Conservation (phyloP, 1,140 invertebrate species). For the Anastrepha ludens region DNA sequence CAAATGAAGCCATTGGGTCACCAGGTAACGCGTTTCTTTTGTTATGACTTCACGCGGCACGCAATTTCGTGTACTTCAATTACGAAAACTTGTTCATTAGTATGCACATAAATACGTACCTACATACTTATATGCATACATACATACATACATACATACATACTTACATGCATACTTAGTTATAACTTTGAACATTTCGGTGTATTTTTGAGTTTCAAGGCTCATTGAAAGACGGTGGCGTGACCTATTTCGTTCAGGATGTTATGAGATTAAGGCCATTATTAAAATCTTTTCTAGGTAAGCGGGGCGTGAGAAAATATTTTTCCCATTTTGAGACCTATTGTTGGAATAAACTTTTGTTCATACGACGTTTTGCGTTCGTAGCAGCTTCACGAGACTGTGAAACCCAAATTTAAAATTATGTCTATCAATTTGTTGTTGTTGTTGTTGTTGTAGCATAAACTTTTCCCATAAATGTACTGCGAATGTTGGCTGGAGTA, state of each 20-base stretch:
- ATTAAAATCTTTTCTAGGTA: not conserved
- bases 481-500: too few relatives aligned
- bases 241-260: not conserved
- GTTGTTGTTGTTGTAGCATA: too few relatives aligned
- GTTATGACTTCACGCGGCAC: not conserved
- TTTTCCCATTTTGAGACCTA: too few relatives aligned
- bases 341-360: too few relatives aligned
- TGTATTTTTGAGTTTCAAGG: not conserved
- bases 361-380: too few relatives aligned
- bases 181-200: not conserved
- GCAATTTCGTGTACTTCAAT: slow-evolving; percentile 3
- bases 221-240: not conserved
- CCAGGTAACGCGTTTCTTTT: slow-evolving; percentile 33
- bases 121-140: not conserved
- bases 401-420: too few relatives aligned
- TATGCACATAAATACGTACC: not conserved
- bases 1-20: slow-evolving; percentile 17
- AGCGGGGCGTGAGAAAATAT: not conserved
- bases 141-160: not conserved
- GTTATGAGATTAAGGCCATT: not conserved
- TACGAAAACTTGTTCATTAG: slow-evolving; percentile 25
- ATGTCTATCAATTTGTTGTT: too few relatives aligned
- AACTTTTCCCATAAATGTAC: too few relatives aligned
- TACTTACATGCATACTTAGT: not conserved
- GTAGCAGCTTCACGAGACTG: too few relatives aligned